Evolutionary conservation across 2,797 vertebrate species (phyloP), one percentile per base, ranked within the genome.

Genomic region (Gymnothorax javanicus): DNA sequence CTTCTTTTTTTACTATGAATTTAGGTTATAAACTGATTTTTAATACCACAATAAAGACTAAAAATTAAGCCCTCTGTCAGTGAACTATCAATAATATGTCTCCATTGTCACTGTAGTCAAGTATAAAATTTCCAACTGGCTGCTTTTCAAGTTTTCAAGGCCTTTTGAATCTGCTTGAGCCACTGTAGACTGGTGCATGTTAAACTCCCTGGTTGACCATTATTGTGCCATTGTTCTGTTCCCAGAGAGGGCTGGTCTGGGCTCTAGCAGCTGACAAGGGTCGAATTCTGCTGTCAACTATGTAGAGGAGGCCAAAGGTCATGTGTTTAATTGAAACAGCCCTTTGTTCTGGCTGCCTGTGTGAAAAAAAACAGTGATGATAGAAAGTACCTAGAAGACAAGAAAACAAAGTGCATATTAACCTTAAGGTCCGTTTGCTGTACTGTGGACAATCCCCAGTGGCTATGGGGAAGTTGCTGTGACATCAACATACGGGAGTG

Each of bases 261-360:
- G 15, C 50, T 17, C 17, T 3, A 56, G 75, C 75, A 79, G 75
- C 75, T 79, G 20, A 79, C 50, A 79, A 52, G 50, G 75, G 75
- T 79, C 75, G 56, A 54, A 79, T 79, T 79, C 15, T 54, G 50
- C 50, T 54, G 17, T 54, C 50, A 56, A 15, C 75, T 79, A 79
- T 79, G 75, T 52, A n/a, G 50, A 52, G 52, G 83, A 84, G 43
- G 60, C 23, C 33, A 84, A 67, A 67, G 83, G 33, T 84, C 33
- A 43, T 50, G 13, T 62, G 77, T 56, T 82, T 50, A 25, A 67
- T 54, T 64, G 59, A 79, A 54, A 54, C 50, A 56, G 75, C 75
- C 75, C 75, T 79, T 79, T 79, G 75, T 79, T 79, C 75, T 54
- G 75, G 52, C 50, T 79, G 75, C 50, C 50, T 52, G 75, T 54